phyloP scores from a whole-genome alignment of 2,113 vertebrate species.

The Athene noctua region DNA sequence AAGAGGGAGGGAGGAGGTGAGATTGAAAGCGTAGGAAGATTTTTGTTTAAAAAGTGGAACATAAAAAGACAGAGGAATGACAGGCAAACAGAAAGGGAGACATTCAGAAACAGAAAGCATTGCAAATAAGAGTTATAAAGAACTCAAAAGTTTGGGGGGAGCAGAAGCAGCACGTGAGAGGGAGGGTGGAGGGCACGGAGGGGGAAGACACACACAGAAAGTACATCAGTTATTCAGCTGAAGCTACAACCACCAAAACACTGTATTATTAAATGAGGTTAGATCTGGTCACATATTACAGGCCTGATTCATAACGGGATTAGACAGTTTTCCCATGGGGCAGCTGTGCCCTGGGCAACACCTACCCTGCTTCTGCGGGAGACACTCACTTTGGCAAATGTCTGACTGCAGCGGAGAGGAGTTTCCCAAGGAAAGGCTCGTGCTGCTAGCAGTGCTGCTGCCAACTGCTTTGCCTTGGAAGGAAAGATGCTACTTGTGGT shows the following conservation, averaged over 20 bases:
- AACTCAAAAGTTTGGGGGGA: constrained; percentile 8
- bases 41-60: neutral
- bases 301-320: neutral
- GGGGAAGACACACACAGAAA: constrained; percentile 52
- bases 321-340: neutral
- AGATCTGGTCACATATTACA: neutral
- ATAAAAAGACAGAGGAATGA: neutral
- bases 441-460: neutral
- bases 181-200: neutral
- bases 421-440: neutral
- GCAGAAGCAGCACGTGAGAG: neutral
- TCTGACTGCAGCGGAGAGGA: rapidly evolving
- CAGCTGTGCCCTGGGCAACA: neutral
- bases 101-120: neutral
- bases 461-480: neutral
- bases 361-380: rapidly evolving
- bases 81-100: neutral
- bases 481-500: neutral
- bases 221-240: constrained; percentile 45
- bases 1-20: neutral
- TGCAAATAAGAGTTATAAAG: neutral
- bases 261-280: neutral
- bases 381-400: neutral
- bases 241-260: neutral
- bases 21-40: neutral